Percentiles rank a stretch among this genome's conserved stretches.
Conservation (phyloP, 2,888 invertebrate species). For the Melangyna quadrimaculata region DNA sequence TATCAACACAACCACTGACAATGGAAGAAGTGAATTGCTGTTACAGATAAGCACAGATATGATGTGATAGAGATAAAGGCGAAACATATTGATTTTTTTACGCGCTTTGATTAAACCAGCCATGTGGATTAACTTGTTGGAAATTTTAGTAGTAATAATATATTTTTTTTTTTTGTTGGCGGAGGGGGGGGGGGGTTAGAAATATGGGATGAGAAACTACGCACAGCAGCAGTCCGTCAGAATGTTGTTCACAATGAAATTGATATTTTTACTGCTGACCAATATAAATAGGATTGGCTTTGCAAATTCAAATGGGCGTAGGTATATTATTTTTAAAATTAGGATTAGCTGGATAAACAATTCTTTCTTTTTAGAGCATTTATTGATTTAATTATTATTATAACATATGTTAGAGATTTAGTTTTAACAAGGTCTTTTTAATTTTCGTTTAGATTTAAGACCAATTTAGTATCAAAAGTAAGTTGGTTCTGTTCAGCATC, state of each 20-base stretch:
- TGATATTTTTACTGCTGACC: conserved; percentile 18
- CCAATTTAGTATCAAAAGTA: too few species aligned
- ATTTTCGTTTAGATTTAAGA: too few species aligned
- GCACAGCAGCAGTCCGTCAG: conserved; percentile 6
- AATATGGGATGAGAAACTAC: neutral
- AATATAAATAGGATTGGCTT: neutral
- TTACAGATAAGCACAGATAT: conserved; percentile 51
- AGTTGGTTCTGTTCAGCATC: too few species aligned
- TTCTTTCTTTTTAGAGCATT: neutral
- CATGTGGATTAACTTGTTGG: conserved; percentile 31
- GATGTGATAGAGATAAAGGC: conserved; percentile 44
- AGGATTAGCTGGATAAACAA: neutral
- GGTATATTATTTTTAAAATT: neutral
- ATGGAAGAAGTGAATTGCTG: conserved; percentile 20
- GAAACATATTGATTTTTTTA: conserved; percentile 57
- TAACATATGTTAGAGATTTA: neutral
- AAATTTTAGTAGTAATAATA: conserved; percentile 29
- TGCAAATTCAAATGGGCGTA: neutral
- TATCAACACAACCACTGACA: conserved; percentile 10
- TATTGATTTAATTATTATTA: neutral
- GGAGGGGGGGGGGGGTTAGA: too few species aligned
- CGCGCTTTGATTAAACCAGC: conserved; percentile 37
- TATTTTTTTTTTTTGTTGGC: conserved; percentile 27
- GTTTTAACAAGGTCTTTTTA: neutral
- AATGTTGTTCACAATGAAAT: conserved; percentile 28